Conservation (phyloP, 2,797 vertebrate species). For the Sebastes cheni region DNA sequence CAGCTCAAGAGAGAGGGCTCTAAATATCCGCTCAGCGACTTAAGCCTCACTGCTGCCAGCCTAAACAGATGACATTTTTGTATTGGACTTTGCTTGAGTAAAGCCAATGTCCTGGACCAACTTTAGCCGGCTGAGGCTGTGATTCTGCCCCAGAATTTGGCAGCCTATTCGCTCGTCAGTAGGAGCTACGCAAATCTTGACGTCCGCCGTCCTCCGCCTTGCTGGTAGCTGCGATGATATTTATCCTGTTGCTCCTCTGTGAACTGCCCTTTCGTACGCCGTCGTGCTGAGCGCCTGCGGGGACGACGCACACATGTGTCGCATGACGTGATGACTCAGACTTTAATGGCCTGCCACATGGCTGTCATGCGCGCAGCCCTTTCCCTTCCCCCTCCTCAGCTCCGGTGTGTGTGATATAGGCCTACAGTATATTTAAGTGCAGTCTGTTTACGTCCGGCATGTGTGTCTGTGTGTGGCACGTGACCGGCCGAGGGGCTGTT, state of each 20-base stretch:
- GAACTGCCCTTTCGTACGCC: conserved; percentile 53
- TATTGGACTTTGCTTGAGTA: conserved; percentile 38
- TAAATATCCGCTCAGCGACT: conserved; percentile 31
- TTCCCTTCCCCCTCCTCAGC: background rate
- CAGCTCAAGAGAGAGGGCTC: conserved; percentile 8
- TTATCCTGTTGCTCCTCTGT: conserved; percentile 55
- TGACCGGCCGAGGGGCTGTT: conserved; percentile 49
- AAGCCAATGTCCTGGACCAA: conserved; percentile 36
- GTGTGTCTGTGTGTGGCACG: conserved; percentile 37
- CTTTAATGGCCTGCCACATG: conserved; percentile 66
- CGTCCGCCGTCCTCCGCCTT: conserved; percentile 21
- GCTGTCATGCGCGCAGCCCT: conserved; percentile 46
- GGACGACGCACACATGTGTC: conserved; percentile 61
- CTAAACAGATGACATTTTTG: conserved; percentile 52
- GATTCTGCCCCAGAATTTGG: conserved; percentile 23
- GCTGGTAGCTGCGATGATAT: conserved; percentile 48
- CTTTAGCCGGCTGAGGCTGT: conserved; percentile 6
- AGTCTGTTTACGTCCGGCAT: conserved; percentile 38
- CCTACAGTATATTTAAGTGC: conserved; percentile 18
- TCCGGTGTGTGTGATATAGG: conserved; percentile 22
- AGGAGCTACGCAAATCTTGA: conserved; percentile 22
- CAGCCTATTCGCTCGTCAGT: conserved; percentile 20
- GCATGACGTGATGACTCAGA: conserved; percentile 69
- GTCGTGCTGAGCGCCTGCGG: conserved; percentile 48
- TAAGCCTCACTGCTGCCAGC: conserved; percentile 36